Evolutionary conservation across 1,140 invertebrate species (phyloP).

Genomic region (Pseudachorutes palmiensis): DNA sequence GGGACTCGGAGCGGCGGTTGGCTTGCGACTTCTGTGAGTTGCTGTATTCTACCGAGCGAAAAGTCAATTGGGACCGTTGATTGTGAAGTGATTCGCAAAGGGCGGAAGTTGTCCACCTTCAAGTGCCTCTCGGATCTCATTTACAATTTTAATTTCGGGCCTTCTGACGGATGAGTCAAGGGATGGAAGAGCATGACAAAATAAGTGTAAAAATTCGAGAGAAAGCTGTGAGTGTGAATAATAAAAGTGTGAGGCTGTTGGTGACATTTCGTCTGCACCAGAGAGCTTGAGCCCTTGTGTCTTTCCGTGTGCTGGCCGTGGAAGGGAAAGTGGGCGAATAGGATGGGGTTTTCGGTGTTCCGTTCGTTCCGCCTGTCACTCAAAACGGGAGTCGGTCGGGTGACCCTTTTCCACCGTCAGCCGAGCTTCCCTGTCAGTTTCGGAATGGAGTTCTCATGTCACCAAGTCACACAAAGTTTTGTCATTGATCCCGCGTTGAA

Average conservation of each 20-base stretch:
- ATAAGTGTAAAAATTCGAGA: background rate
- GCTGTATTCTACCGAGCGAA: constrained; percentile 30
- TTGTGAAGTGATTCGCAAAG: constrained; percentile 23
- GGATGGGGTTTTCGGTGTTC: background rate
- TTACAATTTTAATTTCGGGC: constrained; percentile 36
- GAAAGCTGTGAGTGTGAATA: background rate
- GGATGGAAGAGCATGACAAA: background rate
- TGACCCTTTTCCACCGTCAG: constrained; percentile 7
- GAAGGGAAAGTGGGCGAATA: background rate
- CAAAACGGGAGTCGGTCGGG: background rate
- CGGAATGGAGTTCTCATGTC: constrained; percentile 5
- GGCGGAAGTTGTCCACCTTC: constrained; percentile 15
- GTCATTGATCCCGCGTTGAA: background rate
- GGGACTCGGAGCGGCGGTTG: constrained; percentile 12
- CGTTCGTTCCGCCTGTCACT: constrained; percentile 8
- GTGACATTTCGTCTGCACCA: too few species aligned
- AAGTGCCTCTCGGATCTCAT: constrained; percentile 32
- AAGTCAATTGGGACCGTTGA: constrained; percentile 29
- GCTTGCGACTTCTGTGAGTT: constrained; percentile 27
- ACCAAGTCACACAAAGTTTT: background rate
- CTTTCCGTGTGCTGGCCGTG: too few species aligned
- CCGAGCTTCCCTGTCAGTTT: background rate
- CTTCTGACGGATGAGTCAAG: background rate
- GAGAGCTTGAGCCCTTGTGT: too few species aligned
- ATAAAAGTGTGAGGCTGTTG: too few species aligned